Conservation (phyloP, 1,140 invertebrate species). For the Scaptomyza montana region DNA sequence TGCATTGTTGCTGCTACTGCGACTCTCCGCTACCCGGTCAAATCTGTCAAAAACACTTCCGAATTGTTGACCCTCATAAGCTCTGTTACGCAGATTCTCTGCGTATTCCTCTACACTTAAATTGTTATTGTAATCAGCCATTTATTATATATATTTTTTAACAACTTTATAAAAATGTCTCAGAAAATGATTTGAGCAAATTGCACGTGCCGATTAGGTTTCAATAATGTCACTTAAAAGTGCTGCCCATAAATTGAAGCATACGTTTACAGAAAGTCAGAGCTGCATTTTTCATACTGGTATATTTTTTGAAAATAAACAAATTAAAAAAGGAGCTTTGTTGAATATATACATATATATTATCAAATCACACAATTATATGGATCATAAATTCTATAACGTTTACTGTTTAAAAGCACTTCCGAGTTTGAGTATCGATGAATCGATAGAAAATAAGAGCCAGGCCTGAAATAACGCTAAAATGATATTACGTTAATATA, state of each 20-base stretch:
- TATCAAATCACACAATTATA: no score
- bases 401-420: no score
- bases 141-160: neutral
- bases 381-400: no score
- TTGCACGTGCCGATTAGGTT: conserved; percentile 13
- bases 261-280: neutral
- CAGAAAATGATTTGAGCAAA: neutral
- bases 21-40: no score
- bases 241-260: neutral
- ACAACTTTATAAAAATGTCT: neutral
- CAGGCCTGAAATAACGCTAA: neutral
- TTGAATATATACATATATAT: no score
- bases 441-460: neutral
- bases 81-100: neutral
- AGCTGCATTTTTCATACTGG: neutral
- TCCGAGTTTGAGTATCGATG: no score
- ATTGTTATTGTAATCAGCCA: conserved; percentile 20
- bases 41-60: no score
- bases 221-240: neutral
- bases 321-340: no score
- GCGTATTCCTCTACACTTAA: neutral
- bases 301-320: no score
- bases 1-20: no score
- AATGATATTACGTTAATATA: neutral
- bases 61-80: neutral